Evolutionary conservation across 2,113 vertebrate genomes (phyloP).

Genomic region (Hippopotamus amphibius): DNA sequence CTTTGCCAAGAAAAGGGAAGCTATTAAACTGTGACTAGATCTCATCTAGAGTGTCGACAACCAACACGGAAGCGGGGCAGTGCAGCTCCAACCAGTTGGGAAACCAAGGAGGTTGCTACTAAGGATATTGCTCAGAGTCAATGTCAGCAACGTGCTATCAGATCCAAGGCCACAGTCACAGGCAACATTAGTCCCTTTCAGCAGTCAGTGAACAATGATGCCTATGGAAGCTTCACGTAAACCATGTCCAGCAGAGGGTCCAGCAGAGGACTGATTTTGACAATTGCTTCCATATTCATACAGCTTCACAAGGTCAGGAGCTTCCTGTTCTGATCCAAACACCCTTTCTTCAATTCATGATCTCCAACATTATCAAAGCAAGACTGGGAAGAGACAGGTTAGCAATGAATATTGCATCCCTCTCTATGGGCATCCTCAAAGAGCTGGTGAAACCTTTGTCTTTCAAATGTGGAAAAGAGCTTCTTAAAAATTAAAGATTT

Average conservation of each 20-base stretch:
- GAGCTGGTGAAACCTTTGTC: neutral
- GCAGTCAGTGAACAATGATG: neutral
- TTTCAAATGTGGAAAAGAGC: slow-evolving; percentile 9
- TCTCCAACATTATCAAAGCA: neutral
- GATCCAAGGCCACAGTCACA: neutral
- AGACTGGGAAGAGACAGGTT: neutral
- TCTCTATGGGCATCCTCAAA: neutral
- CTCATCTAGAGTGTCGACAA: neutral
- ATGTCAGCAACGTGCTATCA: neutral
- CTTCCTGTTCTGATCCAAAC: neutral
- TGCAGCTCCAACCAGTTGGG: neutral
- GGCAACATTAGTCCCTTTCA: neutral
- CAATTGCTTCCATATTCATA: neutral
- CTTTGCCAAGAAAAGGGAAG: slow-evolving; percentile 62
- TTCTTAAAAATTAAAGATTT: slow-evolving; percentile 63
- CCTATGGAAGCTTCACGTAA: neutral
- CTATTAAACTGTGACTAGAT: neutral
- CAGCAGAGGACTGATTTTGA: neutral
- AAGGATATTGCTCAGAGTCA: neutral
- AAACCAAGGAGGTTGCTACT: neutral
- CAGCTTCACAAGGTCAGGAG: neutral
- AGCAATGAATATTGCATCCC: neutral
- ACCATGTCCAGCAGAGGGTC: neutral
- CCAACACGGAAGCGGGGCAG: neutral
- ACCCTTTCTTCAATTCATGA: neutral